Evolutionary conservation across 2,888 invertebrate species (phyloP), one percentile per base, ranked within the genome.

Genomic region (Furcula furcula): DNA sequence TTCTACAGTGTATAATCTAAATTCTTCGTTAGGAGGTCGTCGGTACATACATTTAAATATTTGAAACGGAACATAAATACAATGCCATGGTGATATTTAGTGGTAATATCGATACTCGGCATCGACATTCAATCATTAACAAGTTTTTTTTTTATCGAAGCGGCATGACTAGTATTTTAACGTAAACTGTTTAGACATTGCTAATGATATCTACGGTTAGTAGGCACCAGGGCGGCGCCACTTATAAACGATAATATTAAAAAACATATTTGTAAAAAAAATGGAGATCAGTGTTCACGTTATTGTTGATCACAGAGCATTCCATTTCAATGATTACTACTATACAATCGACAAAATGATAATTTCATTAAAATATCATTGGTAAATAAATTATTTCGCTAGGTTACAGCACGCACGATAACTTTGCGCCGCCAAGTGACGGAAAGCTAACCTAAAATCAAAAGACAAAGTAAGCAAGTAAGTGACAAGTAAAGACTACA

Each of bases 111-210:
- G 38, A 34, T 45, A 36, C 40, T 46, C 45, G 41, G 36, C 49
- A 37, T 42, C 35, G 40, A 39, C 44, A 47, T 39, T 46, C 38
- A 21, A 23, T 39, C n/a, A n/a, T 34, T 34, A 56, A 42, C 50
- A 52, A 44, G 54, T 45, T 56, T 46, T n/a, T n/a, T n/a, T n/a
- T 46, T 58, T 52, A 50, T 60, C 59, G 55, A 65, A 67, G 67
- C 67, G 58, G 55, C 57, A 54, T 74, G 74, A 74, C 74, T 74
- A 74, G 74, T 64, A 10, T 57, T 49, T 36, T 34, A 55, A 50
- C 49, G 46, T 51, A 51, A 61, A 60, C 59, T 54, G 57, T 61
- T 64, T 52, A 53, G 55, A 57, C 56, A 18, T 21, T 7, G 12
- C 10, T 23, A 10, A 29, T 26, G 18, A 33, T 20, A 7, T 15